Evolutionary conservation across 2,888 invertebrate genomes (phyloP), one percentile per base, ranked within the genome.

Genomic region (Lissonota sp.): DNA sequence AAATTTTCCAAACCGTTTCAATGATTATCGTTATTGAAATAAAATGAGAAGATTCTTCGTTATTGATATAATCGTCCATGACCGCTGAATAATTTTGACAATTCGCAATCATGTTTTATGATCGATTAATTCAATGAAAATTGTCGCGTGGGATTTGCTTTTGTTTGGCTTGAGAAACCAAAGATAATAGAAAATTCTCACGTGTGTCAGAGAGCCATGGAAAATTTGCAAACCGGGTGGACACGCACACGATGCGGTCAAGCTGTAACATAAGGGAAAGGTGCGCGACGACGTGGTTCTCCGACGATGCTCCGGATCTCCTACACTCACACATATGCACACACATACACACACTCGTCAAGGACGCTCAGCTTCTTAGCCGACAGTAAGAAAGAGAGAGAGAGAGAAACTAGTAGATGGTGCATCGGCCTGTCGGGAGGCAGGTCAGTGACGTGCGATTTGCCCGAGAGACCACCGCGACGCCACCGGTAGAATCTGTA

Each of bases 391-490:
- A 53, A 12, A 53, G 71, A 63, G 71, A 71, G 66, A 63, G 62
- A 72, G 64, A 75, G 62, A 67, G 53, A 63, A 58, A 64, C 67
- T 46, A 39, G 63, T 74, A 62, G 79, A 70, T 81, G 83, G 83
- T 83, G 80, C 84, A 84, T 83, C 82, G 81, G 81, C 82, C 85
- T 87, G 80, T 84, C 83, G 83, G 85, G 85, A 86, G 86, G 86
- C 86, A 87, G 87, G 87, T 88, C 87, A 86, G 86, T 86, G 87
- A 87, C 87, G 86, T 77, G 73, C 70, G 82, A 80, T 82, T 82
- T 77, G 81, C 76, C 80, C 83, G 76, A 83, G 76, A 83, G 83
- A 83, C 83, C 79, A 81, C 81, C 78, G 81, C 78, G 81, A 74
- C 81, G 78, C 60, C 66, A 78, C 26, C 26, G 26, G 26, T n/a